phyloP scores from a whole-genome alignment of 1,140 invertebrate genomes.

The Odontomachus brunneus region DNA sequence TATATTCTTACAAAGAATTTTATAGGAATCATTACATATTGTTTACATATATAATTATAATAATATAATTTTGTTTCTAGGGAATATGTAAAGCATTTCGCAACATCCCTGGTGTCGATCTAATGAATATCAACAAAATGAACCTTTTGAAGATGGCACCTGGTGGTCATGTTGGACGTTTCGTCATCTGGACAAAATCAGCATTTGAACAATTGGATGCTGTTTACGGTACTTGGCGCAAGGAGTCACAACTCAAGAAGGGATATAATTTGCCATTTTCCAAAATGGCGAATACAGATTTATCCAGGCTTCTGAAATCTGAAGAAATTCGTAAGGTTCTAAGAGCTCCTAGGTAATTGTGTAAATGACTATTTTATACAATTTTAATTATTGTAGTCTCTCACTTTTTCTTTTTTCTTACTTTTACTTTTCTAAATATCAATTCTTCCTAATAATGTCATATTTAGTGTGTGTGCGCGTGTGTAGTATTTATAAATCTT shows the following conservation, averaged over 20 bases:
- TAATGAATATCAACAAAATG: slow-evolving; percentile 96
- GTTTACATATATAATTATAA: slow-evolving; percentile 38
- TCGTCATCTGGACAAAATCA: slow-evolving; percentile 99
- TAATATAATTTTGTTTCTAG: slow-evolving; percentile 81
- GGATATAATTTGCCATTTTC: slow-evolving; percentile 97
- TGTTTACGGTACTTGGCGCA: slow-evolving; percentile 98
- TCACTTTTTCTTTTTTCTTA: too few species aligned
- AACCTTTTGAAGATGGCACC: slow-evolving; percentile 98
- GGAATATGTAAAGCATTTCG: slow-evolving; percentile 98
- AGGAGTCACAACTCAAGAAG: slow-evolving; percentile 94
- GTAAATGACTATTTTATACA: slow-evolving; percentile 28
- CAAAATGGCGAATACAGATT: slow-evolving; percentile 99
- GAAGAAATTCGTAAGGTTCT: slow-evolving; percentile 98
- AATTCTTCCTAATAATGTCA: too few species aligned
- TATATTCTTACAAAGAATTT: slow-evolving; percentile 58
- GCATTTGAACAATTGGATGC: slow-evolving; percentile 96
- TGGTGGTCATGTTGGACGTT: slow-evolving; percentile 98
- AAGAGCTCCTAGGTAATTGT: slow-evolving; percentile 91
- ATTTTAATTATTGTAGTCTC: too few species aligned
- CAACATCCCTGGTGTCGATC: slow-evolving; percentile 99
- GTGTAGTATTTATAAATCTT: too few species aligned
- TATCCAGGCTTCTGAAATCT: slow-evolving; percentile 95
- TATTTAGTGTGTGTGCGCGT: too few species aligned
- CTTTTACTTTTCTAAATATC: too few species aligned
- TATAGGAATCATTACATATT: slow-evolving; percentile 58